A percentile compares a stretch with the other conserved stretches of the same genome.
Conservation (phyloP, 2,888 invertebrate genomes). For the Odontomyia ornata region DNA sequence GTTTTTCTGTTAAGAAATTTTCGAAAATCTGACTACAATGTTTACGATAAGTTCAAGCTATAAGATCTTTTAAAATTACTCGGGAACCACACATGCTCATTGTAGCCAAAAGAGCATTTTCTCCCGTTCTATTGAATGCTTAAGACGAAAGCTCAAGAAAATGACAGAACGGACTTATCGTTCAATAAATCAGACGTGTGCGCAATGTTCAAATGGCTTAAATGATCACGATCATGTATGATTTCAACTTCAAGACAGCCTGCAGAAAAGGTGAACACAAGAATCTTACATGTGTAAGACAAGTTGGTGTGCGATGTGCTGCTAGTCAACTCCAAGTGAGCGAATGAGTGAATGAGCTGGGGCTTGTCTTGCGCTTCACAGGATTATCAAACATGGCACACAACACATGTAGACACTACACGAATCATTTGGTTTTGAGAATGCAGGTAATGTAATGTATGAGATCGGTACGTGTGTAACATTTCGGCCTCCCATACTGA, state of each 20-base stretch:
- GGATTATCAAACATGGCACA: too few species aligned
- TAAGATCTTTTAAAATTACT: too few species aligned
- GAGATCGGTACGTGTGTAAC: conserved; percentile 42
- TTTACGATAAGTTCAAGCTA: too few species aligned
- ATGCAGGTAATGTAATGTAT: conserved; percentile 3
- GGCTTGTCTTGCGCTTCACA: not conserved
- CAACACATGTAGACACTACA: not conserved
- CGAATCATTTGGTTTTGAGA: conserved; percentile 3
- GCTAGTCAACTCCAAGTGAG: not conserved
- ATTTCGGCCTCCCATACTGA: conserved; percentile 62
- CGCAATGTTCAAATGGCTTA: conserved; percentile 31
- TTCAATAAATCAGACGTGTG: conserved; percentile 43
- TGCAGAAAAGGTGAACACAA: not conserved
- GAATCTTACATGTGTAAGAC: conserved; percentile 32
- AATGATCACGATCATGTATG: conserved; percentile 12
- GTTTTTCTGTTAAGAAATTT: too few species aligned
- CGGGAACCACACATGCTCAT: too few species aligned
- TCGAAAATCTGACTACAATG: too few species aligned
- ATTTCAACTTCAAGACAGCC: not conserved
- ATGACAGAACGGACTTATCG: not conserved
- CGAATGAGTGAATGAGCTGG: not conserved
- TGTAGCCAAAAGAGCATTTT: too few species aligned
- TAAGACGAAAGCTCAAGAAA: not conserved
- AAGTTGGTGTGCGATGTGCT: conserved; percentile 16
- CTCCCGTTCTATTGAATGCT: not conserved